Evolutionary conservation across 2,113 vertebrate species (phyloP).

Genomic region (Notarius lentiginosus): DNA sequence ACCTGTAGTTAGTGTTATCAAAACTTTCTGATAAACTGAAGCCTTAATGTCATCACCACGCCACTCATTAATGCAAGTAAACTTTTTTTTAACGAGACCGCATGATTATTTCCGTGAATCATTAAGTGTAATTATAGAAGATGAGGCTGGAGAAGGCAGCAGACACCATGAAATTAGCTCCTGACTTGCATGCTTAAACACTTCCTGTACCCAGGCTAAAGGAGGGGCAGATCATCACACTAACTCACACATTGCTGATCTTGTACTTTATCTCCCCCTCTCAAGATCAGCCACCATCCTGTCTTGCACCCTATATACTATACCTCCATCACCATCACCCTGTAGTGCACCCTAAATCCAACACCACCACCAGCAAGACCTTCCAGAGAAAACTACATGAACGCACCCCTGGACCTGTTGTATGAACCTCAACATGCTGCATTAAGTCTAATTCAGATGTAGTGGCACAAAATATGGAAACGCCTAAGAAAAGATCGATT

Average conservation of each 20-base stretch:
- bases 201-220: not conserved
- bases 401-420: no score
- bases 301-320: no score
- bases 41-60: not conserved
- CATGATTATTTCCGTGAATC: slow-evolving; percentile 28
- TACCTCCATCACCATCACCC: no score
- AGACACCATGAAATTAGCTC: slow-evolving; percentile 20
- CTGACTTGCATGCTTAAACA: slow-evolving; percentile 22
- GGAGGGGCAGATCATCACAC: not conserved
- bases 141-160: slow-evolving; percentile 15
- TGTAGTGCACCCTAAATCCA: no score
- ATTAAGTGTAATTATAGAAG: slow-evolving; percentile 31
- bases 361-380: no score
- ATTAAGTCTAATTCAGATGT: no score
- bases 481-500: no score
- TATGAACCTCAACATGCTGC: no score
- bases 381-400: no score
- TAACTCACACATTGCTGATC: not conserved
- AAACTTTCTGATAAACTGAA: not conserved
- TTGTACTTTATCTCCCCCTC: not conserved
- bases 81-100: not conserved
- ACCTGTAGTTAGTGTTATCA: not conserved
- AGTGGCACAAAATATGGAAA: no score
- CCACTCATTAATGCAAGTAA: not conserved
- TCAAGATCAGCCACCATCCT: not conserved